Conservation (phyloP, 2,113 vertebrate genomes). For the Arenaria interpres region DNA sequence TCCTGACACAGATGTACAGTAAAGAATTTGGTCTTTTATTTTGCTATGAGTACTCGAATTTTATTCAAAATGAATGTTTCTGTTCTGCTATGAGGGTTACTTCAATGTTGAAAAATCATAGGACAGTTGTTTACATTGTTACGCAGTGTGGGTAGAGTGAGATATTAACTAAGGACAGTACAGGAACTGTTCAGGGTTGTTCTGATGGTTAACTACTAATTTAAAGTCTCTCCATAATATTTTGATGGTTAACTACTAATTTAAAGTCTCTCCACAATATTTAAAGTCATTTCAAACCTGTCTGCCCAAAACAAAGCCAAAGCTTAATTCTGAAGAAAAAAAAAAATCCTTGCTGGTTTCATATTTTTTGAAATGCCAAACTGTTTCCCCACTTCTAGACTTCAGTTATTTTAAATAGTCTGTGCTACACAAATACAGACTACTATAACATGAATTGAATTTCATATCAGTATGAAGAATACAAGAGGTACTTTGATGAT, state of each 20-base stretch:
- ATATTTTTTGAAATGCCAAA: neutral
- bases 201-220: neutral
- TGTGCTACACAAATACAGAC: neutral
- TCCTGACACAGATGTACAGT: neutral
- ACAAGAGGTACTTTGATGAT: neutral
- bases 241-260: neutral
- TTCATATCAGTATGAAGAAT: neutral
- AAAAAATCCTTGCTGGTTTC: neutral
- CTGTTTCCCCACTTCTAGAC: neutral
- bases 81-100: neutral
- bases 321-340: neutral
- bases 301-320: neutral
- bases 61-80: neutral
- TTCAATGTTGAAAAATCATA: neutral
- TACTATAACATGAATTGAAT: neutral
- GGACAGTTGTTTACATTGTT: neutral
- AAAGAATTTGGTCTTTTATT: neutral
- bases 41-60: neutral
- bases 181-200: neutral
- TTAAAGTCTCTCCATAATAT: neutral
- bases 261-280: neutral
- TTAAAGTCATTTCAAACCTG: neutral
- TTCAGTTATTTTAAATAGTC: neutral
- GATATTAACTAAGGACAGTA: neutral
- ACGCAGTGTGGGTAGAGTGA: neutral